Evolutionary conservation across 1,140 invertebrate species (phyloP), one percentile per base, ranked within the genome.

Genomic region (Diachasmimorpha longicaudata): DNA sequence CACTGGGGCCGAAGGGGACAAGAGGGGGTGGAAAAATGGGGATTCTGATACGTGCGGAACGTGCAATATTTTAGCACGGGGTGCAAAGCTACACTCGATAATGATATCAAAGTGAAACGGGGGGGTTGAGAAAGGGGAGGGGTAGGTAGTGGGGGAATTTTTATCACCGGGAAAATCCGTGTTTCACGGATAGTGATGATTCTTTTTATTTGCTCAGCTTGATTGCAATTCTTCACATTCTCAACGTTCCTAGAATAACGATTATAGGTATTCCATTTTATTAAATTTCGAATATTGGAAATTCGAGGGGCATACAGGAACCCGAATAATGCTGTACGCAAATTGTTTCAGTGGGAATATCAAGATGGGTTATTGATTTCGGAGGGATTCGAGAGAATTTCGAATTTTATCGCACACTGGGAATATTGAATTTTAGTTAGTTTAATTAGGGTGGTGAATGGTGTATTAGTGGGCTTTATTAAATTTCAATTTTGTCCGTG

Each of bases 51-150:
- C 31, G 58, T 66, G 72, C 23, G 37, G 55, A 73, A 73, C 72
- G 55, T 73, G 37, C 72, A 66, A 44, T 73, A 73, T 63, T 73
- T 73, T 66, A 14, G n/a, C 11, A 37, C 6, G 37, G 55, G 70
- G 37, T 46, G 36, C 37, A 66, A 67, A 67, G 11, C 36, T 73
- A 68, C n/a, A 73, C 58, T 73, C 37, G 58, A 73, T 73, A 73
- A 73, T 73, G 72, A 73, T 73, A 73, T 73, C 72, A 73, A 73
- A 66, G 36, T n/a, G 36, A 14, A 13, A 25, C 5, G 19, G 31
- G 23, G 19, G 23, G 3, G 23, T 5, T 1, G 23, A 4, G 0
- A 25, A 23, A 63, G 23, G 21, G 31, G 23, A 63, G 31, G 14
- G n/a, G n/a, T n/a, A n/a, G n/a, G n/a, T n/a, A n/a, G n/a, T n/a